A percentile compares a stretch with the other conserved stretches of the same genome.
phyloP scores from a whole-genome alignment of 2,113 vertebrate genomes.

The Hippocampus barbouri region DNA sequence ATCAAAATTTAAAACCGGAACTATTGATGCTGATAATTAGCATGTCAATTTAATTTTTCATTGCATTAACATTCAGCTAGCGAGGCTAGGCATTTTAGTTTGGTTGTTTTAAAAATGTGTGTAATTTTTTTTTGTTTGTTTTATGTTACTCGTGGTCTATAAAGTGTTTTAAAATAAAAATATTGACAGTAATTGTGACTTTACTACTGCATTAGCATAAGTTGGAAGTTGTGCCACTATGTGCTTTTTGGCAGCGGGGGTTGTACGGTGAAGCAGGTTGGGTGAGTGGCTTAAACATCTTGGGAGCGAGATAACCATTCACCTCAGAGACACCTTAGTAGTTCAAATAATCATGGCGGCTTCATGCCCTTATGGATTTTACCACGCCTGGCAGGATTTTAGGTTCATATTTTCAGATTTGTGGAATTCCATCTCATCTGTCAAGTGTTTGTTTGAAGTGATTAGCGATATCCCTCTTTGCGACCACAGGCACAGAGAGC shows the following conservation, averaged over 20 bases:
- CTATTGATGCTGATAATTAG: too few species aligned
- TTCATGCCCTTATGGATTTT: conserved; percentile 23
- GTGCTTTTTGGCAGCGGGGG: background rate
- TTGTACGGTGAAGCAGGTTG: too few species aligned
- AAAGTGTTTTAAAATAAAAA: too few species aligned
- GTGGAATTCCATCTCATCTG: conserved; percentile 48
- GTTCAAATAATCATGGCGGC: conserved; percentile 17
- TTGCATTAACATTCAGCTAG: too few species aligned
- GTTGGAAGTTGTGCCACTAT: too few species aligned
- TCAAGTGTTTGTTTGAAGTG: conserved; percentile 68
- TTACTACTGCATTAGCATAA: too few species aligned
- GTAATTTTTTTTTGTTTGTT: background rate
- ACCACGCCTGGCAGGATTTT: conserved; percentile 28
- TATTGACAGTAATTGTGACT: too few species aligned
- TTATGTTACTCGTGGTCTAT: background rate
- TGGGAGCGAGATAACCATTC: background rate
- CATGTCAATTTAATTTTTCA: too few species aligned
- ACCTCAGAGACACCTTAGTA: background rate
- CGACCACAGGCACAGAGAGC: conserved; percentile 49
- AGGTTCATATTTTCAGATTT: conserved; percentile 54
- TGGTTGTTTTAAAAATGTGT: too few species aligned
- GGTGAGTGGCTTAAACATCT: background rate
- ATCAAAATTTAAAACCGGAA: too few species aligned
- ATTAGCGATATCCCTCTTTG: conserved; percentile 62
- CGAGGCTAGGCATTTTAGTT: too few species aligned